Percentiles rank a stretch among this genome's conserved stretches.
Conservation (phyloP, 2,797 vertebrate species). For the Myioborus melanocephalus region DNA sequence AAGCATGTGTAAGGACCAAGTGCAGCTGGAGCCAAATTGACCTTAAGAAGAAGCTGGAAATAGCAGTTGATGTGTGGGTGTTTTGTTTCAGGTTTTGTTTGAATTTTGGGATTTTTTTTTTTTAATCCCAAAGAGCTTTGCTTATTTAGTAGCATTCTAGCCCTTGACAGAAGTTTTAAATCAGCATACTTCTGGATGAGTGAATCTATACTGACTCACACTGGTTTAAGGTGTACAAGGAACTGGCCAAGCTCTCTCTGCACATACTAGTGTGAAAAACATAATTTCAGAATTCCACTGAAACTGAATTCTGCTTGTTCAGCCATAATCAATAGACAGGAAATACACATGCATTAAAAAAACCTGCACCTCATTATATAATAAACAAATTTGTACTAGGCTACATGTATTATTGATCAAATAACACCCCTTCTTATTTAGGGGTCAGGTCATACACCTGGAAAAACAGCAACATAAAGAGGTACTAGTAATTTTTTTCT, state of each 20-base stretch:
- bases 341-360: not conserved
- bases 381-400: not conserved
- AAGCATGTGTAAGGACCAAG: not conserved
- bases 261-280: not conserved
- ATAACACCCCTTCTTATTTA: not conserved
- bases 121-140: not conserved
- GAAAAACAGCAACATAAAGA: not conserved
- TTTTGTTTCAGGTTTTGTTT: not conserved
- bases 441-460: not conserved
- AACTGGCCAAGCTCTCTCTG: not conserved
- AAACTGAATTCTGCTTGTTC: not conserved
- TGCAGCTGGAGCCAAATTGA: not conserved
- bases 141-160: not conserved
- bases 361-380: not conserved
- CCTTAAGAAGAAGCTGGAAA: not conserved
- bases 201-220: not conserved
- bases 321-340: not conserved
- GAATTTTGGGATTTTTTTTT: not conserved
- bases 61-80: not conserved
- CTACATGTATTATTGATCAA: not conserved
- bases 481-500: accelerated
- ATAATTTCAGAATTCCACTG: not conserved
- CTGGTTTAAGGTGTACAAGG: not conserved
- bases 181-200: not conserved
- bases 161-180: not conserved